Evolutionary conservation across 1,140 invertebrate species (phyloP), one percentile per base, ranked within the genome.

Genomic region (Macrostomum lignano): DNA sequence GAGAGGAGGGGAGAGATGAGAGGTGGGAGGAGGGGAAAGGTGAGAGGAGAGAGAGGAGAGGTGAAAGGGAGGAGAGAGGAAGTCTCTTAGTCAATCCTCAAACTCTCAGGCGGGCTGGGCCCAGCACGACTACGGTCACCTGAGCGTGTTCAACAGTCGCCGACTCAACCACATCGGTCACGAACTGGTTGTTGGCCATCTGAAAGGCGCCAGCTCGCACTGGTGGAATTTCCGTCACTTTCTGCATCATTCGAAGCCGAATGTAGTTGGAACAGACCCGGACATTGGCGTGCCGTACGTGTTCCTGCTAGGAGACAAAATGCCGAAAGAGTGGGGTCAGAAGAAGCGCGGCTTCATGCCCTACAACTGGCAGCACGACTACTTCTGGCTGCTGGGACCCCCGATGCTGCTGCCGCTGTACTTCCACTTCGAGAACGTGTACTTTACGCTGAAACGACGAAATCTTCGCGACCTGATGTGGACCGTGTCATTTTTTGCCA

Each of bases 221-320:
- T 58, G 53, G 53, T 58, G 53, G 52, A 56, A 55, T 39, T 52
- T 51, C 39, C 43, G 49, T 13, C 53, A 55, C 41, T 49, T 46
- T 35, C 49, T 51, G 31, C 53, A 58, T 35, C 55, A 58, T 38
- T 49, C 47, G 1, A 58, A 56, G 34, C 52, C 55, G n/a, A 58
- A 58, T 39, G 43, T 46, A n/a, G n/a, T n/a, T n/a, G 39, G 38
- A 3, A 49, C 48, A 20, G 55, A 58, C 31, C 55, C 55, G 3
- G 55, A 58, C 37, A 41, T 56, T n/a, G 39, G 46, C 14, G 31
- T 55, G 6, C 41, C 41, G 5, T 44, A 46, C 36, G 24, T 54
- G 10, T 55, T 55, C 22, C 26, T 58, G 1, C 25, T 58, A 6
- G 55, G 55, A 5, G 41, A 50, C 11, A 40, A 40, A 17, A 6